Conservation (phyloP, 2,113 vertebrate species). For the Lontra canadensis region DNA sequence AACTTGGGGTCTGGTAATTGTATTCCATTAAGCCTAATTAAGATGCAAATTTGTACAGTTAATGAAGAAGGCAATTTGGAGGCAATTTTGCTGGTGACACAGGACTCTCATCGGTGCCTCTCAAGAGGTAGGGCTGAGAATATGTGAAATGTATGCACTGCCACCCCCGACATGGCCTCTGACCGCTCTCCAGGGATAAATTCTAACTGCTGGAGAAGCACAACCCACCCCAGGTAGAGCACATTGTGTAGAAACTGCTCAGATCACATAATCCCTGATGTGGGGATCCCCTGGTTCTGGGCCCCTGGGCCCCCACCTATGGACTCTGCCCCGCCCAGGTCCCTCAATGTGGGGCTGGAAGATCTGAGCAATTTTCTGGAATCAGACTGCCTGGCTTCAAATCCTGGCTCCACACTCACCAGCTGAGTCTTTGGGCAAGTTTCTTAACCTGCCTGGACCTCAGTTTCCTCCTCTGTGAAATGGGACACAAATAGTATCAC, state of each 20-base stretch:
- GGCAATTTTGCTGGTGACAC: neutral
- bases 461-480: neutral
- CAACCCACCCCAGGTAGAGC: neutral
- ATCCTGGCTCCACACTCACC: neutral
- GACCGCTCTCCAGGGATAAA: neutral
- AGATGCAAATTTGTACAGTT: constrained; percentile 62
- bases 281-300: neutral
- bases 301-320: too few relatives aligned
- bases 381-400: neutral
- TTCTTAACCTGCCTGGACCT: neutral
- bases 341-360: neutral
- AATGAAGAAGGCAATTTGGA: constrained; percentile 59
- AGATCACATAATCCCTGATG: neutral
- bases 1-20: constrained; percentile 46
- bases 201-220: neutral
- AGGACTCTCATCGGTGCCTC: neutral
- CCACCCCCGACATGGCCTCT: neutral
- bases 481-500: neutral
- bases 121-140: neutral
- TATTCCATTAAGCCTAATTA: constrained; percentile 65
- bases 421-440: neutral
- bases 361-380: neutral
- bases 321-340: neutral
- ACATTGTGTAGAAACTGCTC: neutral
- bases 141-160: neutral